Conservation (phyloP, 2,113 vertebrate genomes). For the Chaetura pelagica region DNA sequence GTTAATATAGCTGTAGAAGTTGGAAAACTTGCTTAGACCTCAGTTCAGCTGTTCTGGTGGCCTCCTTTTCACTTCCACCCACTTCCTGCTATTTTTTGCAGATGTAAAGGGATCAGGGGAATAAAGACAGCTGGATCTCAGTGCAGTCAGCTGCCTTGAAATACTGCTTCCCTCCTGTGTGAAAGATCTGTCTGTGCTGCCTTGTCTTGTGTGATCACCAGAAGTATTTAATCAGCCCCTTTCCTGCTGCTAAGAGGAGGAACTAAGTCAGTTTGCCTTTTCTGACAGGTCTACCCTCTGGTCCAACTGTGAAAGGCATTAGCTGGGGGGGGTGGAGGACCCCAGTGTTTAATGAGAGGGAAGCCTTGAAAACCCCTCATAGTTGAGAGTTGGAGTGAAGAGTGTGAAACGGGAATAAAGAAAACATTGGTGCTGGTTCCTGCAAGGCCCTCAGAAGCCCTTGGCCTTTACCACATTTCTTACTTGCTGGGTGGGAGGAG, state of each 20-base stretch:
- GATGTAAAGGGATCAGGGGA: background rate
- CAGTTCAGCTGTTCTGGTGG: background rate
- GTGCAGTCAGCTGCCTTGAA: background rate
- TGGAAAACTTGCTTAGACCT: background rate
- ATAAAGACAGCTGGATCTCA: background rate
- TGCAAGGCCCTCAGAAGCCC: background rate
- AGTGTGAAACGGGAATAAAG: background rate
- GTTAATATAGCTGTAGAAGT: background rate
- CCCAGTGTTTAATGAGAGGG: background rate
- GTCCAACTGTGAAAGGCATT: background rate
- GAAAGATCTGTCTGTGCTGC: background rate
- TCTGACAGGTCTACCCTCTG: background rate
- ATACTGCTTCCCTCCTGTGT: background rate
- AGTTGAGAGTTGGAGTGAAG: background rate
- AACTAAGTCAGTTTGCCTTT: background rate
- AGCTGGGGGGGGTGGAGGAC: background rate
- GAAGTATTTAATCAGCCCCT: background rate
- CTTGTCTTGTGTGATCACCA: background rate
- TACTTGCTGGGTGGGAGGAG: background rate
- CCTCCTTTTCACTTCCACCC: background rate
- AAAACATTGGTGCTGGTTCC: background rate
- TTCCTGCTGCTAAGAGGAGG: background rate
- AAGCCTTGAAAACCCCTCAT: background rate
- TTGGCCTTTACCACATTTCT: background rate
- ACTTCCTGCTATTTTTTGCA: background rate